Evolutionary conservation across 2,113 vertebrate genomes (phyloP).

Genomic region (Caranx melampygus): DNA sequence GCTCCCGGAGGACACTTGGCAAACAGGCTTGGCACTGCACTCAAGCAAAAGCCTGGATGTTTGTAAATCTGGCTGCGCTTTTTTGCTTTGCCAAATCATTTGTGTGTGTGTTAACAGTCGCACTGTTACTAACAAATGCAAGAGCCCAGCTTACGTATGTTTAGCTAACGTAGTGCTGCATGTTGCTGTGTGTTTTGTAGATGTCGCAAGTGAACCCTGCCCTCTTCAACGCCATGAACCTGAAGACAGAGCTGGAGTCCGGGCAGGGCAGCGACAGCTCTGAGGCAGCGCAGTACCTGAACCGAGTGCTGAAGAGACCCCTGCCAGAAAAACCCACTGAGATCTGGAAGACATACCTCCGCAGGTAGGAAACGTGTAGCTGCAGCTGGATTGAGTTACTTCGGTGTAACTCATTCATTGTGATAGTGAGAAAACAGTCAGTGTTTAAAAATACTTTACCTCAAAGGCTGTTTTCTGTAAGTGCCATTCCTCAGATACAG

Average conservation of each 20-base stretch:
- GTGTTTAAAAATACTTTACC: conserved; percentile 1
- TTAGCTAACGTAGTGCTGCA: conserved; percentile 26
- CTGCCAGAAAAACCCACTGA: conserved; percentile 89
- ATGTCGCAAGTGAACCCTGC: conserved; percentile 91
- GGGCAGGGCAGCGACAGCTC: conserved; percentile 77
- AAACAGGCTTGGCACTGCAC: conserved; percentile 67
- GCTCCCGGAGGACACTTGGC: conserved; percentile 67
- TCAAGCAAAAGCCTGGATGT: conserved; percentile 74
- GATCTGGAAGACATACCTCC: conserved; percentile 96
- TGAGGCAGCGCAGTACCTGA: conserved; percentile 89
- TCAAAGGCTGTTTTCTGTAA: conserved; percentile 17
- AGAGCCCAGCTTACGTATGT: conserved; percentile 19
- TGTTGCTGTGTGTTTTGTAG: conserved; percentile 71
- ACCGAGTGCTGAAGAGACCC: conserved; percentile 90
- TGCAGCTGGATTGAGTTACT: background rate
- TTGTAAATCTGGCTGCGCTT: conserved; percentile 68
- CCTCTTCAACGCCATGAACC: conserved; percentile 89
- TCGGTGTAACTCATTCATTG: conserved; percentile 2
- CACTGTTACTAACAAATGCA: conserved; percentile 29
- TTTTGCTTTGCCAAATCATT: conserved; percentile 62
- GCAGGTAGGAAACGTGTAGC: conserved; percentile 83
- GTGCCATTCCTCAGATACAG: conserved; percentile 9
- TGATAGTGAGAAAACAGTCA: conserved; percentile 39
- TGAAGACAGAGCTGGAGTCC: conserved; percentile 91
- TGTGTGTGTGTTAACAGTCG: conserved; percentile 13